Percentiles rank a stretch among this genome's conserved stretches.
Conservation (phyloP, 2,888 invertebrate species). For the Lasioglossum morio region DNA sequence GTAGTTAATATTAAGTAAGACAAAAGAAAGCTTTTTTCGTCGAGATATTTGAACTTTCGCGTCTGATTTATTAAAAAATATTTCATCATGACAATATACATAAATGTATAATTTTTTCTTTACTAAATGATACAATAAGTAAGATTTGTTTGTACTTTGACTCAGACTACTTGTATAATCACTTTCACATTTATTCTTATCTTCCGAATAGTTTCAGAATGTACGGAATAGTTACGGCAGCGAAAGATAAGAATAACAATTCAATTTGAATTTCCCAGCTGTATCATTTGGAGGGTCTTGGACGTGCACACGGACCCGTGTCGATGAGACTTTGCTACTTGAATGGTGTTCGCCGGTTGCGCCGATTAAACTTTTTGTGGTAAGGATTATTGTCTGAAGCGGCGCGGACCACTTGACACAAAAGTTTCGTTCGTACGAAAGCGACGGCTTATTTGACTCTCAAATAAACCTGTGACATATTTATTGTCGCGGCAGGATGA, state of each 20-base stretch:
- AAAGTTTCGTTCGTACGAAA: constrained; percentile 50
- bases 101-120: too few relatives aligned
- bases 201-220: neutral
- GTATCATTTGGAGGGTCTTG: neutral
- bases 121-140: too few relatives aligned
- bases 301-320: neutral
- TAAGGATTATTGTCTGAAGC: constrained; percentile 34
- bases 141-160: neutral
- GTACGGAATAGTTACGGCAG: neutral
- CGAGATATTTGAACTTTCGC: too few relatives aligned
- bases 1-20: too few relatives aligned
- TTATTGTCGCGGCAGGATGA: constrained; percentile 37
- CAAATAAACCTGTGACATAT: constrained; percentile 53
- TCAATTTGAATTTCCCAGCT: neutral
- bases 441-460: constrained; percentile 48
- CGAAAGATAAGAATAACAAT: neutral
- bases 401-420: constrained; percentile 45
- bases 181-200: neutral
- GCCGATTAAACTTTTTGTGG: constrained; percentile 41
- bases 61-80: neutral
- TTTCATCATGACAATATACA: neutral
- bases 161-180: neutral
- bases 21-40: too few relatives aligned
- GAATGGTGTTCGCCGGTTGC: constrained; percentile 2
- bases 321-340: constrained; percentile 3